Conservation (phyloP, 2,888 invertebrate species). For the Lissonota sp. region DNA sequence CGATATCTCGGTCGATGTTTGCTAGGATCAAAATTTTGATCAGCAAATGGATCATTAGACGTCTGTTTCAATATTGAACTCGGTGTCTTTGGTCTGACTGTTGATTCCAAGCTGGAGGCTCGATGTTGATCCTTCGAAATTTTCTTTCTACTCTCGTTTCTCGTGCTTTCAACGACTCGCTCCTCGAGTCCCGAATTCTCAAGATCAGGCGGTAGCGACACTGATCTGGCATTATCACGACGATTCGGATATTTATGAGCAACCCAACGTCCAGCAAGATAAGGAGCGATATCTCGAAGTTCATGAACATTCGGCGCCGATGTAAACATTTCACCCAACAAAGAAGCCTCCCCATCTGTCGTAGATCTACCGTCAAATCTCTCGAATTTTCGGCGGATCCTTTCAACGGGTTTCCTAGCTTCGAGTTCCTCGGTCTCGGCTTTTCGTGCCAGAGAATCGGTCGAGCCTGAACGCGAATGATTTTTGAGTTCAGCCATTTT, state of each 20-base stretch:
- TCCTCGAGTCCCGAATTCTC: slow-evolving; percentile 58
- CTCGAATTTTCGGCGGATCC: slow-evolving; percentile 90
- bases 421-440: slow-evolving; percentile 78
- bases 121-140: slow-evolving; percentile 23
- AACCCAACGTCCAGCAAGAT: slow-evolving; percentile 91
- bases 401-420: slow-evolving; percentile 87
- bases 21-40: slow-evolving; percentile 90
- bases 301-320: slow-evolving; percentile 92
- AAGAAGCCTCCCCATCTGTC: slow-evolving; percentile 84
- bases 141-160: slow-evolving; percentile 39
- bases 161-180: slow-evolving; percentile 38
- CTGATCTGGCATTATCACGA: slow-evolving; percentile 88
- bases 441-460: slow-evolving; percentile 75
- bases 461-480: slow-evolving; percentile 48
- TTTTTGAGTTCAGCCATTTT: slow-evolving; percentile 89
- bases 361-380: slow-evolving; percentile 74
- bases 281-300: slow-evolving; percentile 91
- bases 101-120: slow-evolving; percentile 67
- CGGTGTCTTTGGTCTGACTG: slow-evolving; percentile 77
- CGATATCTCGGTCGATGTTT: slow-evolving; percentile 91
- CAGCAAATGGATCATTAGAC: slow-evolving; percentile 85
- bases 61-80: slow-evolving; percentile 82
- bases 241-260: slow-evolving; percentile 91
- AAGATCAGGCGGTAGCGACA: slow-evolving; percentile 85
- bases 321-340: slow-evolving; percentile 91